Evolutionary conservation across 2,888 invertebrate genomes (phyloP), one percentile per base, ranked within the genome.

Genomic region (Hylaea fasciaria): DNA sequence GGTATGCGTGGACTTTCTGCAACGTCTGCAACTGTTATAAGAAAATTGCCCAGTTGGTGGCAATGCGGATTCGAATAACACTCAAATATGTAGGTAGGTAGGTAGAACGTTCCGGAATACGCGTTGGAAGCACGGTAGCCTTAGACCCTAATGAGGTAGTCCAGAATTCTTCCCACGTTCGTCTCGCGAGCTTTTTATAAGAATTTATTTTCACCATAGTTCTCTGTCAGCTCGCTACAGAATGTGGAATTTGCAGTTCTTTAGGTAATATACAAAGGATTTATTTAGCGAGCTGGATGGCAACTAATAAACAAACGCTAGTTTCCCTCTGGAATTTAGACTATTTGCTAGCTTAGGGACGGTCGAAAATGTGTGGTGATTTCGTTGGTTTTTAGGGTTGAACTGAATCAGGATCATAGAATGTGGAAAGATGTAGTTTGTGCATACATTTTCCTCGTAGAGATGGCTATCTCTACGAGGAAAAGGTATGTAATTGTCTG

Each of bases 81-180:
- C 35, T 2, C 35, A 35, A 35, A 35, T 35, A 8, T 8, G n/a
- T n/a, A n/a, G n/a, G n/a, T n/a, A n/a, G n/a, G n/a, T n/a, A n/a
- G n/a, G n/a, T n/a, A n/a, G n/a, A n/a, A n/a, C n/a, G n/a, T n/a
- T n/a, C n/a, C n/a, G n/a, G n/a, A n/a, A n/a, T n/a, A n/a, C n/a
- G n/a, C n/a, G n/a, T n/a, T 35, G 9, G 35, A 5, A 3, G 22
- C 22, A 8, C 14, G 22, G 51, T 60, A 54, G n/a, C 0, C 8
- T 7, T 46, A n/a, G 3, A 39, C 16, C 55, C 44, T 48, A 29
- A 54, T 54, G 46, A 35, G 35, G 49, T 43, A 41, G 47, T 53
- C 62, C 64, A 48, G 52, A 51, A 66, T 68, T 64, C 68, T 40
- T 55, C 41, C 41, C 68, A 66, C 64, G 68, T 66, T 46, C 48